Conservation (phyloP, 1,140 invertebrate species). For the Papilio glaucus region DNA sequence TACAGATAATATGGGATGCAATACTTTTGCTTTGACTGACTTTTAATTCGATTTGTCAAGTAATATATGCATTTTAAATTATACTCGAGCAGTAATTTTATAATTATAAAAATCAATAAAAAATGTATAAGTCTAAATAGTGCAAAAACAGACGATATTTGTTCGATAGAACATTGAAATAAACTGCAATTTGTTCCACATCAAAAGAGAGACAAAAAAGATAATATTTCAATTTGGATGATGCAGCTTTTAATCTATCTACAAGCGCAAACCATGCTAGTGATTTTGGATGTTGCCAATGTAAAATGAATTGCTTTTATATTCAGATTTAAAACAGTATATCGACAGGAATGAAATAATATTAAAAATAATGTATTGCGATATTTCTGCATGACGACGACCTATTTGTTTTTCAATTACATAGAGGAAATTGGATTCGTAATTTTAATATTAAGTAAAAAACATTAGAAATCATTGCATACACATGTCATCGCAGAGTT, state of each 20-base stretch:
- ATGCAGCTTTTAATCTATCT: slow-evolving; percentile 25
- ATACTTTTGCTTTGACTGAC: too few species aligned
- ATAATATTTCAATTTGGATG: slow-evolving; percentile 27
- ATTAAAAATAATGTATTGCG: not conserved
- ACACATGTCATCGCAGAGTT: too few species aligned
- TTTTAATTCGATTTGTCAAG: too few species aligned
- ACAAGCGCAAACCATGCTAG: slow-evolving; percentile 12
- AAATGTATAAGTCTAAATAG: not conserved
- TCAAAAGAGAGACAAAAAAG: slow-evolving; percentile 20
- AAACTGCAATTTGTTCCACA: slow-evolving; percentile 21
- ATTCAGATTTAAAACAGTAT: slow-evolving; percentile 7
- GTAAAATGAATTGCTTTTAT: slow-evolving; percentile 24
- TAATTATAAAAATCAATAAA: too few species aligned
- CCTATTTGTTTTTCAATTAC: too few species aligned
- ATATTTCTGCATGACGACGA: too few species aligned
- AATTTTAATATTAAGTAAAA: too few species aligned
- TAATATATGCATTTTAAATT: too few species aligned
- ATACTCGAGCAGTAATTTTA: not conserved
- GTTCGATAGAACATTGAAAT: slow-evolving; percentile 9
- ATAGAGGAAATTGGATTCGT: too few species aligned
- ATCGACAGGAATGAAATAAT: not conserved
- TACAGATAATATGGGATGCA: too few species aligned
- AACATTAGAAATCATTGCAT: too few species aligned
- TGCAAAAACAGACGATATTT: not conserved
- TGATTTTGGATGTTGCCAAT: slow-evolving; percentile 26